phyloP scores from a whole-genome alignment of 2,113 vertebrate genomes.

The Nerophis lumbriciformis region DNA sequence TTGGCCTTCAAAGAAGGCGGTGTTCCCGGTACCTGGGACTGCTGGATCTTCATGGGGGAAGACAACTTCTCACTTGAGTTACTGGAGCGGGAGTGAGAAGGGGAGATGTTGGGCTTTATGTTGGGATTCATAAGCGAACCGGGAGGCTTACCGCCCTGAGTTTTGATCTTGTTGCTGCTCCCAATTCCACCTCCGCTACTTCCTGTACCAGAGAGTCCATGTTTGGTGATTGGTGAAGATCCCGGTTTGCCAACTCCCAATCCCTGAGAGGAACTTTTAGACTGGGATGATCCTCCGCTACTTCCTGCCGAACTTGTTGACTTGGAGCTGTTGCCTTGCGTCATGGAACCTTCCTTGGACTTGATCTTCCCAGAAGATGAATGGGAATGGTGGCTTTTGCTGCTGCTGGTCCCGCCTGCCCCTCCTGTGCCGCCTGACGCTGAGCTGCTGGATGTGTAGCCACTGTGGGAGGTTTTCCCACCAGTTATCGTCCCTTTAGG shows the following conservation, averaged over 20 bases:
- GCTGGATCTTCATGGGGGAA: conserved; percentile 90
- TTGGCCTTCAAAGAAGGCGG: conserved; percentile 95
- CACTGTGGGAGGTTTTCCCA: conserved; percentile 88
- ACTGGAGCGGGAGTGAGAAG: conserved; percentile 90
- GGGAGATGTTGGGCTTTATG: conserved; percentile 96
- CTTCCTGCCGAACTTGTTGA: conserved; percentile 75
- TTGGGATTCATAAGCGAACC: conserved; percentile 92
- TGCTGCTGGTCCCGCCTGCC: conserved; percentile 66
- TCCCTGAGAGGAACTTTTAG: conserved; percentile 87
- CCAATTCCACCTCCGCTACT: conserved; percentile 69
- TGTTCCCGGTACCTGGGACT: conserved; percentile 84
- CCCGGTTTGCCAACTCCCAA: conserved; percentile 83
- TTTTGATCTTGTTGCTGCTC: conserved; percentile 84
- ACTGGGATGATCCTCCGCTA: conserved; percentile 70
- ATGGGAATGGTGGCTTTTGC: conserved; percentile 95
- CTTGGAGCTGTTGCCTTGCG: conserved; percentile 84
- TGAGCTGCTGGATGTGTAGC: conserved; percentile 88
- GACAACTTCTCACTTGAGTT: conserved; percentile 87
- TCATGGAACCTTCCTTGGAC: conserved; percentile 85
- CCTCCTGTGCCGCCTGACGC: conserved; percentile 68
- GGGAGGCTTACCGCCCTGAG: conserved; percentile 89
- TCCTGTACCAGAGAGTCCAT: conserved; percentile 76
- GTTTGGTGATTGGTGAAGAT: conserved; percentile 92
- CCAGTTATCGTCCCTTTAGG: conserved; percentile 91
- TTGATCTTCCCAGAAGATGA: conserved; percentile 93